Evolutionary conservation across 1,140 invertebrate genomes (phyloP), one percentile per base, ranked within the genome.

Genomic region (Zaprionus kolodkinae): DNA sequence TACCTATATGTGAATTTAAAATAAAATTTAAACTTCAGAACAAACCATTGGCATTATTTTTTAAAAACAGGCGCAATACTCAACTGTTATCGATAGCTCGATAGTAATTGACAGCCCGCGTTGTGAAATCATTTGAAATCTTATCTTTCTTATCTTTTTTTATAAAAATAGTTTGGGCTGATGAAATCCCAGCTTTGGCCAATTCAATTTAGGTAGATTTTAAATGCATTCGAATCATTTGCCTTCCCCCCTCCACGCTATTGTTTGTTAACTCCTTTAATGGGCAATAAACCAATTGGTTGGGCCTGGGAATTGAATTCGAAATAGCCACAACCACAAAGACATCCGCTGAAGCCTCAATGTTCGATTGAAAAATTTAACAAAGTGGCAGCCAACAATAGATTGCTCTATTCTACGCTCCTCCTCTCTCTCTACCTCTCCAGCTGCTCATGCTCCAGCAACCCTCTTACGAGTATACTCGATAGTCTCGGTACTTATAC

Each of bases 371-470:
- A 50, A 79, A 76, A 79, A 76, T 67, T 82, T 33, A 76, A 79
- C 72, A 79, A 81, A 82, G 76, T 83, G 77, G 64, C 62, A 70
- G 68, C 48, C 72, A 66, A 82, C 72, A 81, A 82, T 79, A 82
- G 68, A 79, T 72, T 54, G 38, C 67, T 67, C 12, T 25, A 25
- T 68, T 54, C 25, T 27, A 33, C 9, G 33, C 30, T n/a, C 11
- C 30, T 6, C n/a, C 25, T 43, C n/a, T n/a, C 35, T 0, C 9
- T 17, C 6, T 5, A 17, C 45, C 30, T 52, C 30, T 4, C 13
- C 33, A 6, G 27, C 33, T 10, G 33, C 6, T 35, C 2, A 15
- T 45, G 40, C 40, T 15, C 3, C n/a, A 15, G 40, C 40, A 15
- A 45, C 40, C 40, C 40, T 45, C 40, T 45, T 45, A 45, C 35